A percentile compares a stretch with the other conserved stretches of the same genome.
These are phyloP conservation scores for Agrotis segetum DNA, from an alignment of 2,888 invertebrate species.

Conservation along the genomic window DNA sequence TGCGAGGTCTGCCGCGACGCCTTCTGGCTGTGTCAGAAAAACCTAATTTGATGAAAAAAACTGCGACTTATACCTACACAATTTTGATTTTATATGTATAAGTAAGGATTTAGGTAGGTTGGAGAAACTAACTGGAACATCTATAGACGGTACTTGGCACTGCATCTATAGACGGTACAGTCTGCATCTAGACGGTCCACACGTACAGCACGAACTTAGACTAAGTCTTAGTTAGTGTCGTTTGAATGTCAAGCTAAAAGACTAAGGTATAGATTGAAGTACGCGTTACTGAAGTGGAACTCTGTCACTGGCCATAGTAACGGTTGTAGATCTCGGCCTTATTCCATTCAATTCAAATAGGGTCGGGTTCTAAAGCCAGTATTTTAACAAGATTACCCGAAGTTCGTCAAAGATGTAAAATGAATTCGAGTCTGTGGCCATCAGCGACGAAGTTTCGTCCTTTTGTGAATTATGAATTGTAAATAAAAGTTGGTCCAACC, in stretches of 20 bases:
- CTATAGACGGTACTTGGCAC: background rate
- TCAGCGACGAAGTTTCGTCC: slow-evolving; percentile 51
- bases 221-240: background rate
- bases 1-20: no score
- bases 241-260: background rate
- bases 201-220: no score
- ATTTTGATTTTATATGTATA: no score
- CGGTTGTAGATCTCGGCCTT: background rate
- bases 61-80: no score
- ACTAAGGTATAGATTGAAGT: background rate
- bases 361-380: slow-evolving; percentile 34
- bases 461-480: slow-evolving; percentile 56
- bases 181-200: no score
- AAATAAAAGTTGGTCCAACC: slow-evolving; percentile 33
- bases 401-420: slow-evolving; percentile 64
- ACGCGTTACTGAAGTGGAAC: no score
- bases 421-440: slow-evolving; percentile 51
- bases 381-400: slow-evolving; percentile 56
- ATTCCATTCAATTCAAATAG: slow-evolving; percentile 35
- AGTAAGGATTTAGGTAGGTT: background rate
- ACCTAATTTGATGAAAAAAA: no score
- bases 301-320: background rate
- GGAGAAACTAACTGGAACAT: slow-evolving; percentile 11
- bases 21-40: no score
- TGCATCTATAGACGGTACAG: background rate